Conservation (phyloP, 2,797 vertebrate species). For the Clarias pachynema region DNA sequence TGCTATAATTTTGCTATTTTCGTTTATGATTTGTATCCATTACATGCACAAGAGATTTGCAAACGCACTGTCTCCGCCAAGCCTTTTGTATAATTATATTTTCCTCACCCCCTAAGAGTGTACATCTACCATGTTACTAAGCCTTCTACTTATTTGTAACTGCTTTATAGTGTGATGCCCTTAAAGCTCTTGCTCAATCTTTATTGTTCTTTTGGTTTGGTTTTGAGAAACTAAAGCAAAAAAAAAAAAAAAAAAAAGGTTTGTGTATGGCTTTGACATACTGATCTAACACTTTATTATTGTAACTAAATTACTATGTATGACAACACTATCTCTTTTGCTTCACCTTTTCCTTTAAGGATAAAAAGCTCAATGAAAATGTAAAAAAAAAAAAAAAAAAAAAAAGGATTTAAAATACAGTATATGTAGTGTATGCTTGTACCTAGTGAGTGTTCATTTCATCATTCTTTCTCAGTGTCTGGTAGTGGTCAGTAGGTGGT, state of each 20-base stretch:
- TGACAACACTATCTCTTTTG: constrained; percentile 85
- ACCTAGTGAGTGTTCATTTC: constrained; percentile 95
- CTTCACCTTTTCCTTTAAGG: constrained; percentile 67
- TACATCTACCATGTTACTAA: constrained; percentile 76
- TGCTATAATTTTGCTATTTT: constrained; percentile 83
- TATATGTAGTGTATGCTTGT: constrained; percentile 98
- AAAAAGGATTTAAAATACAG: constrained; percentile 56
- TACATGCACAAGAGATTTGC: constrained; percentile 76
- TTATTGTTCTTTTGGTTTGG: constrained; percentile 69
- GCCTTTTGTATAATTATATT: constrained; percentile 74
- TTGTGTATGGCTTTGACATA: constrained; percentile 88
- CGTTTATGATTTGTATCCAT: constrained; percentile 77
- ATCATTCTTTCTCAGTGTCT: constrained; percentile 84
- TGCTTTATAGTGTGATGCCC: constrained; percentile 86
- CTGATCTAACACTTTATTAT: constrained; percentile 90
- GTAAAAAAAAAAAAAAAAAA: constrained; percentile 43
- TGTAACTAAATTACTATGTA: constrained; percentile 95
- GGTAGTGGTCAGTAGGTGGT: constrained; percentile 87
- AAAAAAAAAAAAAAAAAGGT: constrained; percentile 71
- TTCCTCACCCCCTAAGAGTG: constrained; percentile 68
- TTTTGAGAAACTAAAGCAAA: constrained; percentile 72
- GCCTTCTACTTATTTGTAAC: constrained; percentile 88
- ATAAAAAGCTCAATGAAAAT: constrained; percentile 57
- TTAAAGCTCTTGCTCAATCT: constrained; percentile 74
- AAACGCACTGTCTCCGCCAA: constrained; percentile 76